Evolutionary conservation across 2,113 vertebrate genomes (phyloP), one percentile per base, ranked within the genome.

Genomic region (Trichomycterus rosablanca): DNA sequence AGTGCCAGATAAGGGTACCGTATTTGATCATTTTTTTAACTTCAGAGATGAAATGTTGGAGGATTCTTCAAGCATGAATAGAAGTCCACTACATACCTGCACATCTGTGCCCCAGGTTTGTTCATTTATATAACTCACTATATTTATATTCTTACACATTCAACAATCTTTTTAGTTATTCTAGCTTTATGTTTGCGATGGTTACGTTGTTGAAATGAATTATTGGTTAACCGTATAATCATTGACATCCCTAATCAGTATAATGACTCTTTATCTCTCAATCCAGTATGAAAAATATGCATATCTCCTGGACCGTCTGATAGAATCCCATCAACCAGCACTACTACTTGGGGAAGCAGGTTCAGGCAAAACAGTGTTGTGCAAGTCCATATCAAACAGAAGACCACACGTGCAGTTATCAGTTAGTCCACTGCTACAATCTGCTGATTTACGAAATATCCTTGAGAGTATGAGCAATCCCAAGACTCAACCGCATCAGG

Each of bases 21-120:
- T 89, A 12, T 93, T 91, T 76, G 89, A 93, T 32, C 75, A 90
- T 28, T 86, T 85, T 37, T 81, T 90, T 4, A 76, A 70, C 60
- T 53, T 75, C 1, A 76, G 72, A 54, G 75, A 75, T 5, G 82
- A 81, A 9, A 69, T 58, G 1, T 42, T 83, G 51, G 60, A 63
- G 14, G 63, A 56, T 9, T 37, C 46, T 14, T 56, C 45, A 0
- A 3, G 3, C 7, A 30, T 7, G 73, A 78, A 74, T 20, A 76
- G 39, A 7, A 74, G 74, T 43, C 72, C 63, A 35, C 50, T 59
- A 4, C 50, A 70, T 1, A 68, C 37, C 42, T 81, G 56, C 62
- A 32, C 23, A 14, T 52, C 81, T 46, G 76, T 79, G 20, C 75
- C 81, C 1, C 83, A 92, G 90, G 92, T 93, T 66, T 35, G 72